phyloP scores from a whole-genome alignment of 2,888 invertebrate genomes.

The Ormyrus rosae region DNA sequence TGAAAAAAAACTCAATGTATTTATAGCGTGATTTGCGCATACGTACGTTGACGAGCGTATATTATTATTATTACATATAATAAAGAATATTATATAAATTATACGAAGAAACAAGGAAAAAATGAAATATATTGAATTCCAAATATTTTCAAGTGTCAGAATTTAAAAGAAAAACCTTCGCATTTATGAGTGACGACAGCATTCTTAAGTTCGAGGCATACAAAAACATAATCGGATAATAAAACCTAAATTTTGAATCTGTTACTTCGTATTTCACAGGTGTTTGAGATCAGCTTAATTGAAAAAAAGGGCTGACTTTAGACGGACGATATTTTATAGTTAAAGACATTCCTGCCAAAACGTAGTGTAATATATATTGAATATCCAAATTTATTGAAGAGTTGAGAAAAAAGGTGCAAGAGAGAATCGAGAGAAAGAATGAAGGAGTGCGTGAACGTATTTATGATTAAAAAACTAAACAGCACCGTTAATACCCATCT shows the following conservation, averaged over 20 bases:
- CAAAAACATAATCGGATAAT: constrained; percentile 45
- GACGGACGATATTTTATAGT: constrained; percentile 63
- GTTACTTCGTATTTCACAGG: constrained; percentile 33
- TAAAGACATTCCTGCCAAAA: constrained; percentile 74
- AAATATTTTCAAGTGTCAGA: constrained; percentile 52
- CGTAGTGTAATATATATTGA: constrained; percentile 67
- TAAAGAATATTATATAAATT: constrained; percentile 57
- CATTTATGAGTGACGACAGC: constrained; percentile 31
- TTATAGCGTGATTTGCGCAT: constrained; percentile 31
- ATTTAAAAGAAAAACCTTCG: constrained; percentile 41
- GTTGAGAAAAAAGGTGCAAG: constrained; percentile 53
- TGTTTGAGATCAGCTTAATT: constrained; percentile 32
- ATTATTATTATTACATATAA: constrained; percentile 58
- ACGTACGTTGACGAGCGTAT: constrained; percentile 49
- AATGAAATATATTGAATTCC: constrained; percentile 54
- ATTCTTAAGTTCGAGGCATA: constrained; percentile 38
- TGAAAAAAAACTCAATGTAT: constrained; percentile 42
- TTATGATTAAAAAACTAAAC: constrained; percentile 37
- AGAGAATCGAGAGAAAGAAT: neutral
- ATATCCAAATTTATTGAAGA: constrained; percentile 69
- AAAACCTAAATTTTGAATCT: constrained; percentile 22
- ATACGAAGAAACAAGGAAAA: constrained; percentile 47
- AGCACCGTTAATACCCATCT: constrained; percentile 41
- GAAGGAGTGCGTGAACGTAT: constrained; percentile 40
- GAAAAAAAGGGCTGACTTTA: constrained; percentile 31